Conservation (phyloP, 2,888 invertebrate species). For the Lasius platythorax region DNA sequence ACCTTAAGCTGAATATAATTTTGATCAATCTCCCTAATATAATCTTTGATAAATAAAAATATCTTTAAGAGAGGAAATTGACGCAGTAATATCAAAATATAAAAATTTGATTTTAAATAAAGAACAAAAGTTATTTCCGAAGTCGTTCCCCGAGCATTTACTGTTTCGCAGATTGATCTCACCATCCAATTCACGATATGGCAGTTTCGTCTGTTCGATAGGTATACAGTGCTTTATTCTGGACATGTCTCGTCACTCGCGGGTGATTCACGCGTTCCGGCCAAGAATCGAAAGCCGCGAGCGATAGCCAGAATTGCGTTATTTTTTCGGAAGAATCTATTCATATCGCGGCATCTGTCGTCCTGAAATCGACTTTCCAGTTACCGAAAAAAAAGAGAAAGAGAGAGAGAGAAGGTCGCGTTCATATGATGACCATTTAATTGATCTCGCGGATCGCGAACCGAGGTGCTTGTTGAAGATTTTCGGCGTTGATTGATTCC, state of each 20-base stretch:
- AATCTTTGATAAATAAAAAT: background rate
- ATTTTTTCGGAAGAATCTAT: conserved; percentile 48
- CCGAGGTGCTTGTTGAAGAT: conserved; percentile 23
- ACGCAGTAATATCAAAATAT: background rate
- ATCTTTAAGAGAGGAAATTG: background rate
- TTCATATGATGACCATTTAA: conserved; percentile 48
- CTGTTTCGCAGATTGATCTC: background rate
- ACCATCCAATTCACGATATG: conserved; percentile 24
- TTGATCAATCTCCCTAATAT: background rate
- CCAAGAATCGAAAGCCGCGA: conserved; percentile 52
- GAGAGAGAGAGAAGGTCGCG: background rate
- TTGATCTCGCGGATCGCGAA: conserved; percentile 42
- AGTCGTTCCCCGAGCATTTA: conserved; percentile 6
- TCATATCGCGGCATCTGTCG: conserved; percentile 42
- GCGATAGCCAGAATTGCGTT: conserved; percentile 56
- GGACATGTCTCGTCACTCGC: conserved; percentile 50
- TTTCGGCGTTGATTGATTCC: conserved; percentile 35
- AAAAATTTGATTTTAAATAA: conserved; percentile 11
- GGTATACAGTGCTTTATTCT: conserved; percentile 33
- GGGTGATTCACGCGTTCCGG: conserved; percentile 43
- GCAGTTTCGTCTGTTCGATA: conserved; percentile 37
- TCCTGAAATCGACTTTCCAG: conserved; percentile 30
- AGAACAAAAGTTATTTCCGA: conserved; percentile 22
- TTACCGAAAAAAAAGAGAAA: background rate
- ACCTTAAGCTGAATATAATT: background rate